phyloP scores from a whole-genome alignment of 2,888 invertebrate genomes.

The Stenotaenia linearis region DNA sequence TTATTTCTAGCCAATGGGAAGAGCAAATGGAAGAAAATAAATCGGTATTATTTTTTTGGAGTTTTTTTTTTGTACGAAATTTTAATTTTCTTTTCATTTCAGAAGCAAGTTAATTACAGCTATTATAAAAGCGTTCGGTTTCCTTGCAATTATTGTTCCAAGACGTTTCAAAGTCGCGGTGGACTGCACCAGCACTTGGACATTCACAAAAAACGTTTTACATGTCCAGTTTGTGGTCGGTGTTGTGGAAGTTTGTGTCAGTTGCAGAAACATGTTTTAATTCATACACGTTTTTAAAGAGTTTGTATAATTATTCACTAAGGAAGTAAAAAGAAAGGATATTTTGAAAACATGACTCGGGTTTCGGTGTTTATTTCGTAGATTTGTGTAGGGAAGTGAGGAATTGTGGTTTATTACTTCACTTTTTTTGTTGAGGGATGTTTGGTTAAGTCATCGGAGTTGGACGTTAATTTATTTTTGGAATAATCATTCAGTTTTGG shows the following conservation, averaged over 20 bases:
- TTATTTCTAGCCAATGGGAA: neutral
- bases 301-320: neutral
- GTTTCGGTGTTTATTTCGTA: neutral
- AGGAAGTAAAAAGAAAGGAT: neutral
- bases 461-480: neutral
- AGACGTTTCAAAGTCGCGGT: constrained; percentile 1
- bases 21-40: neutral
- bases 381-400: neutral
- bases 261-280: constrained; percentile 14
- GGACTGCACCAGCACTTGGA: constrained; percentile 9
- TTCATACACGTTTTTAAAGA: neutral
- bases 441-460: neutral
- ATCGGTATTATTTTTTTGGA: too few species aligned
- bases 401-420: neutral
- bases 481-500: neutral
- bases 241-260: constrained; percentile 27
- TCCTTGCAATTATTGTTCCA: constrained; percentile 5
- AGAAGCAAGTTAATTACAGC: neutral
- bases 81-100: neutral
- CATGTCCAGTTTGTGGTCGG: constrained; percentile 11
- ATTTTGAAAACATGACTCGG: neutral
- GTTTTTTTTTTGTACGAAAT: neutral
- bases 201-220: constrained; percentile 28
- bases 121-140: neutral
- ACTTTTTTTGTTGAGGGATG: neutral